Base-by-base conservation (phyloP, 2,113 vertebrate genomes). In the Grallaria varia region DNA sequence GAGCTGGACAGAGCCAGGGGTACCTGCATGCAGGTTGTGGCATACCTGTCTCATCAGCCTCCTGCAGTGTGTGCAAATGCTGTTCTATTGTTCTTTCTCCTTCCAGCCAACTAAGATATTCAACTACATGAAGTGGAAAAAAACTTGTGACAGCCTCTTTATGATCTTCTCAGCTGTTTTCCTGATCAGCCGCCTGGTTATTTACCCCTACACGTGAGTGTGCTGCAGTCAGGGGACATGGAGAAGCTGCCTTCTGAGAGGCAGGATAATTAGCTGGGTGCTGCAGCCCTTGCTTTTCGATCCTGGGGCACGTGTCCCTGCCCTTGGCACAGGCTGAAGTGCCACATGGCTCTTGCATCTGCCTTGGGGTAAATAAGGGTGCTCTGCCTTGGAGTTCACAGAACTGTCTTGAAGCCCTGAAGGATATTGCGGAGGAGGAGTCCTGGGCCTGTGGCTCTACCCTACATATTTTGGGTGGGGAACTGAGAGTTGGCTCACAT, bases 91-190 rank as follows among this genome's bases (percentile, higher is more conserved):
- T 81, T 96, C 56, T 92, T 89, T 96, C 63, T 94, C 49, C 87
- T 78, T 95, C 16, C 91, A 99, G 99, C 98, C 97, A 84, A 98
- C 98, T 27, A 99, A 99, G 97, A 98, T 99, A 98, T 97, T 98
- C 81, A 98, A 99, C 96, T 99, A 99, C 39, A 98, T 98, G 20
- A 98, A 98, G 82, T 98, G 98, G 99, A 98, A 97, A 33, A 98
- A 68, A 71, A 98, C 95, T 2, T 99, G 99, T 60, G 98, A 99
- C 92, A 60, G 90, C 18, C 97, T 99, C 75, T 99, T 99, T 87
- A 90, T 99, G 88, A 15, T 98, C 91, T 99, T 99, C 75, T 96
- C 99, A 31, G 79, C 97, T 39, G 97, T 98, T 60, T 99, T 99
- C 95, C 97, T 99, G 63, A 75, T 98, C 92, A 99, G 98, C 17